Base-by-base conservation (phyloP, 2,888 invertebrate genomes). In the Palloptera scutellata region DNA sequence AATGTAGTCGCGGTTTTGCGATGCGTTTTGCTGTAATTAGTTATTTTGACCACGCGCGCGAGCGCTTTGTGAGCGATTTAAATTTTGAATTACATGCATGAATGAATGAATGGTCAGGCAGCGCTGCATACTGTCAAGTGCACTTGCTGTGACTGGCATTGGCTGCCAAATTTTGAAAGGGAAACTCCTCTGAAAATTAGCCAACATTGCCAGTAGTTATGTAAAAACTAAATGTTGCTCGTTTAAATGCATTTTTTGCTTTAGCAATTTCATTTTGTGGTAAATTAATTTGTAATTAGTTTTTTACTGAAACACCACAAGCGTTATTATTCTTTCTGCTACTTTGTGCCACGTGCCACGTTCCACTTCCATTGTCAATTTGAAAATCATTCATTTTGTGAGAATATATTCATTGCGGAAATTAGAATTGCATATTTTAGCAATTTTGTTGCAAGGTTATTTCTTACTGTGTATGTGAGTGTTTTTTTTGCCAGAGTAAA, bases 241-340 rank as follows among this genome's bases (percentile, higher is more conserved):
- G 30, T 30, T 30, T 30, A 30, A 30, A 30, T 30, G 6, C 6
- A 30, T 30, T 4, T 30, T 4, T 30, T 11, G 1, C 48, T n/a
- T 15, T 48, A n/a, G 48, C 48, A 48, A 15, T 48, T 48, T 48
- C 5, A 15, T 48, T 78, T 78, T 77, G 78, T 78, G 79, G 78
- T 79, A 78, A 79, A 78, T 79, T 78, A 78, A 78, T 79, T 77
- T 78, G 75, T 78, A 78, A 78, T 79, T 79, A 79, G 78, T 78
- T 78, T 79, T n/a, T 74, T 73, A 59, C 55, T 17, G 58, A 65
- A 63, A 63, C 61, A 65, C 64, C 70, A 69, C 68, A 70, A 66
- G 30, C 30, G 30, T 30, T 30, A 30, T 30, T 30, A 30, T 30
- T 30, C 30, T 30, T 30, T 30, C 6, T 30, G 30, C 30, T 30